Conservation (phyloP, 2,113 vertebrate species). For the Addax nasomaculatus region DNA sequence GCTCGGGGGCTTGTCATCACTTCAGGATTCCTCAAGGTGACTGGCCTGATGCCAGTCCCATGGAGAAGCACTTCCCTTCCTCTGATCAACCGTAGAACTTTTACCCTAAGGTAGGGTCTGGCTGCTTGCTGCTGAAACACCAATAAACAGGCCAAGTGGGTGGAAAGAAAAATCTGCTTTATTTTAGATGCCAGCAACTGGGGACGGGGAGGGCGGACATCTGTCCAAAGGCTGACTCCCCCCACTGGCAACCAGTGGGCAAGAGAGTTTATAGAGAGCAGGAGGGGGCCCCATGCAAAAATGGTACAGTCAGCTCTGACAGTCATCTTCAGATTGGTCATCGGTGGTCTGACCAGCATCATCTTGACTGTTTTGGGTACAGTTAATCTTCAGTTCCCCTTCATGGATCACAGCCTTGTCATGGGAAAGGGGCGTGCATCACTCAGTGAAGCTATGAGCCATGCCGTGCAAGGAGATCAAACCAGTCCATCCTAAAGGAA, state of each 20-base stretch:
- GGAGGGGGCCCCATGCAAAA: background rate
- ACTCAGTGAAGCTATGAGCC: background rate
- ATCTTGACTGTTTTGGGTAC: background rate
- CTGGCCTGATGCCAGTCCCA: background rate
- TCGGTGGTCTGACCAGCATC: background rate
- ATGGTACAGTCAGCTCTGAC: background rate
- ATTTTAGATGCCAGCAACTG: background rate
- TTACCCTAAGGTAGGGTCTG: background rate
- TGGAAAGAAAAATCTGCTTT: background rate
- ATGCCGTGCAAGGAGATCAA: background rate
- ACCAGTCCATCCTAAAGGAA: background rate
- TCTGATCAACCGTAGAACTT: background rate
- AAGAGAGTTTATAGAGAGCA: background rate
- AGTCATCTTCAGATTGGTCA: background rate
- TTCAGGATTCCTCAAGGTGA: background rate
- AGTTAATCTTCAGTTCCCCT: background rate
- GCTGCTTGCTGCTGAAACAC: background rate
- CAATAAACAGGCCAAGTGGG: background rate
- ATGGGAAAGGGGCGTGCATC: background rate
- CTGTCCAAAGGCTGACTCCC: background rate
- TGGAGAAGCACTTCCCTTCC: background rate
- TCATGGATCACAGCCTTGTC: background rate
- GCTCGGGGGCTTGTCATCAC: background rate
- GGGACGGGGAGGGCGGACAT: background rate
- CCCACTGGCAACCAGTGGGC: background rate